Evolutionary conservation across 2,113 vertebrate genomes (phyloP), one percentile per base, ranked within the genome.

Genomic region (Alligator sinensis): DNA sequence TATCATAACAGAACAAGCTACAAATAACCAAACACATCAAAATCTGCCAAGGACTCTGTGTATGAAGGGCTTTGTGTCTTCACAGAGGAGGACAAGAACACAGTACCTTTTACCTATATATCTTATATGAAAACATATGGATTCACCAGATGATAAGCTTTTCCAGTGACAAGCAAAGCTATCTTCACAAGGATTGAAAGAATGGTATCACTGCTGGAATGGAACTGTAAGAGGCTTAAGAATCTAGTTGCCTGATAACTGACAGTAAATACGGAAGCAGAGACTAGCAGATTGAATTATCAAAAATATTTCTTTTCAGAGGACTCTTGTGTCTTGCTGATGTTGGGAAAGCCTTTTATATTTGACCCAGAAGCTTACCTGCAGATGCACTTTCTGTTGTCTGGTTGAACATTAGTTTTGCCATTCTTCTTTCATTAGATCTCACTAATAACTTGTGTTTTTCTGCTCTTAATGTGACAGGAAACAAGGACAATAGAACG

Each of bases 401-500:
- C 47, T 93, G 21, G 57, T 11, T 86, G 34, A 34, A 77, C 80
- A 77, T 89, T 82, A 93, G 64, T 87, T 93, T 94, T 93, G 34
- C 70, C 72, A 62, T n/a, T 82, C 93, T 81, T 83, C 79, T 89
- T 95, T 89, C 55, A 66, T 62, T 75, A 77, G 90, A 64, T 86
- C 81, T 92, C 14, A 13, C 75, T 21, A 80, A 55, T 59, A 61
- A 70, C 80, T 90, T 88, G 24, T 87, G 84, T 87, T 92, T 94
- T 77, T 75, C 84, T 59, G n/a, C 77, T 92, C 84, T 76, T 81
- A 89, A 86, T 77, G 34, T 84, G 93, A 84, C 93, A 95, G 93
- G 24, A 92, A 93, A 89, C 93, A 96, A 91, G 84, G 94, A 93
- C 77, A 90, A 91, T 80, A 74, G 82, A 88, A 93, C 84, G 76